Conservation (phyloP, 2,113 vertebrate species). For the Pelodiscus sinensis region DNA sequence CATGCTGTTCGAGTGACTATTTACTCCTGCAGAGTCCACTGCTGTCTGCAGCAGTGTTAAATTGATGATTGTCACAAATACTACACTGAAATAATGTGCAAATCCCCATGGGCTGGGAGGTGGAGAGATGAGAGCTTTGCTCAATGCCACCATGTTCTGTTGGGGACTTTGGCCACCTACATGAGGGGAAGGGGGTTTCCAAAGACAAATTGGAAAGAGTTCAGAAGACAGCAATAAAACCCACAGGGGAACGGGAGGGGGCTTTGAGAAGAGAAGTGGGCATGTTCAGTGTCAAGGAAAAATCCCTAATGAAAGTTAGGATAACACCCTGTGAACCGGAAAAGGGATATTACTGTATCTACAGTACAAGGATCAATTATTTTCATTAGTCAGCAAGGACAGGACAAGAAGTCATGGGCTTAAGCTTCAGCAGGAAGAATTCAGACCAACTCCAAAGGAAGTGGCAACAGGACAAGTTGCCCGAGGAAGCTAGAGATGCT, state of each 20-base stretch:
- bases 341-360: not conserved
- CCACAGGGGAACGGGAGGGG: not conserved
- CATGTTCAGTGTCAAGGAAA: accelerated
- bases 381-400: not conserved
- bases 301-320: not conserved
- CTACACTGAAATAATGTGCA: not conserved
- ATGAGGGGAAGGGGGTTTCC: not conserved
- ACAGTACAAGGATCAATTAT: accelerated
- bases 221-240: not conserved
- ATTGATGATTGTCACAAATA: conserved; percentile 26
- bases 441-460: not conserved
- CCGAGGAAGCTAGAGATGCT: not conserved
- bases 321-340: accelerated
- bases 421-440: not conserved
- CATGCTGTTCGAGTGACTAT: conserved; percentile 28
- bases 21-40: conserved; percentile 44
- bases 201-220: not conserved
- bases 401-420: too few species aligned
- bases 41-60: not conserved
- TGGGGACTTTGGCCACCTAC: not conserved
- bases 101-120: conserved; percentile 12
- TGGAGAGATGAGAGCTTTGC: conserved; percentile 4
- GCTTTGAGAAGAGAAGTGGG: not conserved
- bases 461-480: not conserved
- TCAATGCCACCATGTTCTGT: not conserved